Evolutionary conservation across 1,140 invertebrate species (phyloP), one percentile per base, ranked within the genome.

Genomic region (Pantala flavescens): DNA sequence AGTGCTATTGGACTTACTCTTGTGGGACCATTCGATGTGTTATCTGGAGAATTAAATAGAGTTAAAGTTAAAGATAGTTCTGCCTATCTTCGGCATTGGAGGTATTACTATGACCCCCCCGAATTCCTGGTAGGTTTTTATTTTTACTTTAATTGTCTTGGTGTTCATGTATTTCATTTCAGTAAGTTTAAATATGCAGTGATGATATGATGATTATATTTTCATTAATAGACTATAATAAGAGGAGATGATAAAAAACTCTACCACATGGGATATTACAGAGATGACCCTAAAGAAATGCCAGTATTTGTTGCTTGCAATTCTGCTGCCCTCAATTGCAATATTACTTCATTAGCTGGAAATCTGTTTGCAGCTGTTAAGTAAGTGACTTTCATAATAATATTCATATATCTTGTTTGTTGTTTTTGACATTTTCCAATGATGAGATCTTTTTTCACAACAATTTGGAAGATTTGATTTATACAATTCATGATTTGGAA

Each of bases 61-160:
- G 79, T 84, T 70, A 83, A 87, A 79, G 80, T 87, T 73, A 81
- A 85, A 43, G 80, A 89, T 78, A 84, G 86, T 73, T 86, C 87
- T n/a, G 83, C 89, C 74, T 88, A 90, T 81, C 81, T 96, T 77
- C 82, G 88, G 43, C 94, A 97, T 81, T 97, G 93, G 90, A 86
- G 96, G 79, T 97, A 93, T 84, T 97, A 89, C 82, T 96, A 93
- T 84, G 96, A 98, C 87, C 93, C 93, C 70, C 95, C 96, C 43
- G 95, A 98, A 84, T 95, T 97, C 83, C 91, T 93, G 84, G 89
- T 90, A 36, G 3, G 28, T 36, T 36, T 36, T 36, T 36, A 36
- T 36, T 63, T 10, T 77, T 70, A 76, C 71, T 77, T 71, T 71
- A 77, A 55, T 71, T 75, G 73, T 71, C 23, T 36, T n/a, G 73